These are phyloP conservation scores for Oostethus manadensis DNA, from an alignment of 2,113 vertebrate species.

Conservation along the genomic window DNA sequence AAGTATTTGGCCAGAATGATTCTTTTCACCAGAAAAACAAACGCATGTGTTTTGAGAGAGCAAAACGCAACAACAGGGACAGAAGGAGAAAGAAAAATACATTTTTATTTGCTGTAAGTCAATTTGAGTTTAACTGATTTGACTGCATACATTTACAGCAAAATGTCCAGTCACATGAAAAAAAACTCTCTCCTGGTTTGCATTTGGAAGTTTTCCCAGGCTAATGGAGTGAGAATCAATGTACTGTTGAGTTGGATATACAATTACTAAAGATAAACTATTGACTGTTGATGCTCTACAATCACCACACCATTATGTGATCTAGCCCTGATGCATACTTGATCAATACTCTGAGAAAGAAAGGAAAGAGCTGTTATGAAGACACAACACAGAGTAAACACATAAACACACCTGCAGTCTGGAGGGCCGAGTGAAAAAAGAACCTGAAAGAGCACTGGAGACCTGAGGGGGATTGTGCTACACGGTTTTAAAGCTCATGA, in stretches of 20 bases:
- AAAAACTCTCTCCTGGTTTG: no score
- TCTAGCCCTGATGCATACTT: slow-evolving; percentile 17
- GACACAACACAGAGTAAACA: neutral
- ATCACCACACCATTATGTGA: slow-evolving; percentile 18
- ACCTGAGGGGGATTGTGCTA: slow-evolving; percentile 10
- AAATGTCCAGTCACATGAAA: no score
- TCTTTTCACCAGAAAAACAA: no score
- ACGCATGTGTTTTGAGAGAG: no score
- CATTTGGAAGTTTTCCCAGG: no score
- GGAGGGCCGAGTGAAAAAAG: neutral
- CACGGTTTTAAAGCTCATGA: slow-evolving; percentile 41
- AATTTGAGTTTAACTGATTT: no score
- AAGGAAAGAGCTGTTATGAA: slow-evolving; percentile 1
- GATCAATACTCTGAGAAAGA: slow-evolving; percentile 22
- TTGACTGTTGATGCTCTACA: slow-evolving; percentile 29
- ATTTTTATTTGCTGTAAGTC: no score
- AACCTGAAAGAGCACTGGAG: slow-evolving; percentile 5
- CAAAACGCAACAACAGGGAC: no score
- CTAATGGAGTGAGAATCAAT: slow-evolving; percentile 8
- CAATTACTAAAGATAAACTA: slow-evolving; percentile 18
- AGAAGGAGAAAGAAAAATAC: no score
- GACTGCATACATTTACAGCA: no score
- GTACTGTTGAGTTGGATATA: slow-evolving; percentile 10
- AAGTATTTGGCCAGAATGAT: no score
- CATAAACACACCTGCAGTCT: slow-evolving; percentile 1